These are phyloP conservation scores for Alligator sinensis DNA, from an alignment of 2,113 vertebrate species.

Conservation along the genomic window DNA sequence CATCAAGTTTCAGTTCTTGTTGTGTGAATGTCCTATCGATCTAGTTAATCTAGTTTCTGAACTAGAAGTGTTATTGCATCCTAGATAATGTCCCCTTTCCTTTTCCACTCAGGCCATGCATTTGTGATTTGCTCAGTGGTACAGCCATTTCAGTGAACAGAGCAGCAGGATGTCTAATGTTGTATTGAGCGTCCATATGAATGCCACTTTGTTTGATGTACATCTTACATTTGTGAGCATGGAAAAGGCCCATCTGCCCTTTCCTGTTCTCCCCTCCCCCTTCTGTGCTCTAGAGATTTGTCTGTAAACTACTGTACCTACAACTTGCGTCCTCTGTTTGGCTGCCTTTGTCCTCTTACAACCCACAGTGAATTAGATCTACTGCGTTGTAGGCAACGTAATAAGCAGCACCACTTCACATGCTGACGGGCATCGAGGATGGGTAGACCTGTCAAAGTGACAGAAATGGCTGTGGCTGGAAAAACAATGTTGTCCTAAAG, in stretches of 20 bases:
- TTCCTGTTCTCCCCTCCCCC: slow-evolving; percentile 25
- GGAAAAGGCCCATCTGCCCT: neutral
- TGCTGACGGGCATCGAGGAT: neutral
- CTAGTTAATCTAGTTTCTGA: neutral
- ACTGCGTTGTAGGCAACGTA: neutral
- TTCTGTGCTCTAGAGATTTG: slow-evolving; percentile 51
- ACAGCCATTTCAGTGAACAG: slow-evolving; percentile 20
- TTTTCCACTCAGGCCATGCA: slow-evolving; percentile 40
- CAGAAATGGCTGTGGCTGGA: slow-evolving; percentile 32
- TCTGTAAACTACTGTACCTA: slow-evolving; percentile 55
- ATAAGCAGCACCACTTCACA: neutral
- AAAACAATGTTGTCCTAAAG: slow-evolving; percentile 65
- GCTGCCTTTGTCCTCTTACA: neutral
- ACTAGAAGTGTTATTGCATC: slow-evolving; percentile 19
- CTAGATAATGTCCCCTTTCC: neutral
- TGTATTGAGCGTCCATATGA: slow-evolving; percentile 3
- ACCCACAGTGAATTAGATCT: neutral
- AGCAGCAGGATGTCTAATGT: slow-evolving; percentile 59
- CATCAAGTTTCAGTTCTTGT: slow-evolving; percentile 25
- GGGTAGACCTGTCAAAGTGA: slow-evolving; percentile 36
- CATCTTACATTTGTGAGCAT: neutral
- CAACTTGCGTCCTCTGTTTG: slow-evolving; percentile 37
- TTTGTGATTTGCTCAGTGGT: slow-evolving; percentile 41
- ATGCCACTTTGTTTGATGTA: slow-evolving; percentile 62
- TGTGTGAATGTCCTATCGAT: neutral